Conservation (phyloP, 2,113 vertebrate species). For the Puffinus mauretanicus region DNA sequence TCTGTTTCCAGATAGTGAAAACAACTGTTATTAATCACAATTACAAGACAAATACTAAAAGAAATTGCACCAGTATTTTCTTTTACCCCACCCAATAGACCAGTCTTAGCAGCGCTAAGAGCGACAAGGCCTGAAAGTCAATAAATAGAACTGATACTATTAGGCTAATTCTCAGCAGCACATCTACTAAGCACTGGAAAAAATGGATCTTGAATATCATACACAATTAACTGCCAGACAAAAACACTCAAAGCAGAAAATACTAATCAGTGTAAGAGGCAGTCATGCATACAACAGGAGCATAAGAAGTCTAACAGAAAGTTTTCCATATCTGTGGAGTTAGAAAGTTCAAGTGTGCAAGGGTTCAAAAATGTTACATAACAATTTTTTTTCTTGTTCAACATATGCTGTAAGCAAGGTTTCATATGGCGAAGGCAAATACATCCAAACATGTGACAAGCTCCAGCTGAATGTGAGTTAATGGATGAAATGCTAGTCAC, state of each 20-base stretch:
- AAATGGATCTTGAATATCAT: not conserved
- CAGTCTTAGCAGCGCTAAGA: conserved; percentile 64
- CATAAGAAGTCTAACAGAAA: not conserved
- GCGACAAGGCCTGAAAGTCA: conserved; percentile 85
- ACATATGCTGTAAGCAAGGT: not conserved
- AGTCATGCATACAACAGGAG: not conserved
- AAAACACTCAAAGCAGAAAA: not conserved
- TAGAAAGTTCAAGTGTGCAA: not conserved
- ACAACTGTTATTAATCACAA: conserved; percentile 98
- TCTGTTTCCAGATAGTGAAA: conserved; percentile 91
- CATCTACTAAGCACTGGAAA: conserved; percentile 37
- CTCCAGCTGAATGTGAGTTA: not conserved
- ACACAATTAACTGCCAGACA: not conserved
- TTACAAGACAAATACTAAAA: conserved; percentile 88
- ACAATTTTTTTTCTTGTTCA: not conserved
- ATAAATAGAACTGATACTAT: conserved; percentile 74
- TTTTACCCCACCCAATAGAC: conserved; percentile 62
- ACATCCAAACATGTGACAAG: not conserved
- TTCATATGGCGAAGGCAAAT: conserved; percentile 10
- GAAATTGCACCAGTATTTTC: conserved; percentile 85
- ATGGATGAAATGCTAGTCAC: not conserved
- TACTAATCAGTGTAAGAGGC: not conserved
- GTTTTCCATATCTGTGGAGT: not conserved
- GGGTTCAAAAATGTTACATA: not conserved
- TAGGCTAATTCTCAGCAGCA: conserved; percentile 73